Evolutionary conservation across 2,113 vertebrate species (phyloP), one percentile per base, ranked within the genome.

Genomic region (Microcebus ravelobensis): DNA sequence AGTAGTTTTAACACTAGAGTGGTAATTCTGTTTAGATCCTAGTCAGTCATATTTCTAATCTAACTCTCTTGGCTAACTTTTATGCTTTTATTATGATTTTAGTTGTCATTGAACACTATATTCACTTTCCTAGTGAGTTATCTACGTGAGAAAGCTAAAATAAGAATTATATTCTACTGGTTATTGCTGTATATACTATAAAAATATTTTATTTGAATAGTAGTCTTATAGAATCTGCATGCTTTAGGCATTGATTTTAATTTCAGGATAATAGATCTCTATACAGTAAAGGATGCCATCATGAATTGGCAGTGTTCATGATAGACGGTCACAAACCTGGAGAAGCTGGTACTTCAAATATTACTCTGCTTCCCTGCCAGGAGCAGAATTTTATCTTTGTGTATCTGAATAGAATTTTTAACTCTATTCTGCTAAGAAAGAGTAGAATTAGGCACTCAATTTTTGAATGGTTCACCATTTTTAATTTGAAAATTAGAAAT

Each of bases 1-100:
- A 87, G 61, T 89, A 31, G 77, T 81, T 92, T 96, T 84, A 93
- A 76, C 31, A 84, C 29, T 71, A 52, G 65, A 92, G 4, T 77
- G 59, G 21, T 52, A 93, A 45, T 94, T 93, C 15, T 83, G 7
- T 84, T 59, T 71, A 83, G 57, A 13, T 80, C 7, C 52, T 73
- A 81, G 63, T 92, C 45, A 83, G 2, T 91, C 36, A 31, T 85
- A 86, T 55, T 81, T 96, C 21, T 88, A 57, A 67, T 52, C 34
- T 71, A 63, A 65, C 17, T 87, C n/a, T 59, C 6, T 77, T 65
- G 65, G 55, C n/a, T 94, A 80, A 68, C 63, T 71, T 80, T 84
- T 86, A 79, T 48, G 27, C 34, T 87, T 42, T 91, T 61, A 87
- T 91, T 80, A 55, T 63, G 67, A n/a, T 92, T 45, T 94, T 87